A percentile compares a stretch with the other conserved stretches of the same genome.
Conservation (phyloP, 2,113 vertebrate species). For the Steatornis caripensis region DNA sequence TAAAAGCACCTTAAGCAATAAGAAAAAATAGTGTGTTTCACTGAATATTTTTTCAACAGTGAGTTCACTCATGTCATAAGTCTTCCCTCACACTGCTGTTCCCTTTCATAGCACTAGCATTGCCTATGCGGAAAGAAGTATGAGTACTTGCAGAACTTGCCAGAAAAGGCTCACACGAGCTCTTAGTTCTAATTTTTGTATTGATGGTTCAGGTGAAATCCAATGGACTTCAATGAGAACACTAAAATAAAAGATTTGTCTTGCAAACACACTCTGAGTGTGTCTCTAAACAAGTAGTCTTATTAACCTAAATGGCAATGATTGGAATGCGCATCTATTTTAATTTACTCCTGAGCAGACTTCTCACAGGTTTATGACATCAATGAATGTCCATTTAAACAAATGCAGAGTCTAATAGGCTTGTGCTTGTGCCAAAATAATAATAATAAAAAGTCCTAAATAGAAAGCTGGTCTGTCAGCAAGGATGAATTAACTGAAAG, state of each 20-base stretch:
- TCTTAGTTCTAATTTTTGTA: not conserved
- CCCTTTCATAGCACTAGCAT: not conserved
- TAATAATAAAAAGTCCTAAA: not conserved
- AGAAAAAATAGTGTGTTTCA: not conserved
- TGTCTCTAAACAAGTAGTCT: not conserved
- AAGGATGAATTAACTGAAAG: not conserved
- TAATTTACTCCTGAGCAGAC: not conserved
- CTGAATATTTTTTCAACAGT: not conserved
- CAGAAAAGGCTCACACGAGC: not conserved
- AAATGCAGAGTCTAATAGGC: not conserved
- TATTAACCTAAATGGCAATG: not conserved
- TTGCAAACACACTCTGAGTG: not conserved
- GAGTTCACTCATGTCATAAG: not conserved
- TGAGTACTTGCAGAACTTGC: not conserved
- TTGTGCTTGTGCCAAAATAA: not conserved
- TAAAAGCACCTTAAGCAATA: not conserved
- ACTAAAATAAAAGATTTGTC: not conserved
- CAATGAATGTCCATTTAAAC: not conserved
- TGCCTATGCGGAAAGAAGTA: not conserved
- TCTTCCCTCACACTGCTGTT: not conserved
- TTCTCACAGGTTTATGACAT: not conserved
- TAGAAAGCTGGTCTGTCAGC: not conserved
- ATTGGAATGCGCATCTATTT: not conserved
- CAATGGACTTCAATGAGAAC: not conserved
- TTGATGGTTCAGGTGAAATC: not conserved